phyloP scores from a whole-genome alignment of 1,140 invertebrate species.

The Vanessa atalanta region DNA sequence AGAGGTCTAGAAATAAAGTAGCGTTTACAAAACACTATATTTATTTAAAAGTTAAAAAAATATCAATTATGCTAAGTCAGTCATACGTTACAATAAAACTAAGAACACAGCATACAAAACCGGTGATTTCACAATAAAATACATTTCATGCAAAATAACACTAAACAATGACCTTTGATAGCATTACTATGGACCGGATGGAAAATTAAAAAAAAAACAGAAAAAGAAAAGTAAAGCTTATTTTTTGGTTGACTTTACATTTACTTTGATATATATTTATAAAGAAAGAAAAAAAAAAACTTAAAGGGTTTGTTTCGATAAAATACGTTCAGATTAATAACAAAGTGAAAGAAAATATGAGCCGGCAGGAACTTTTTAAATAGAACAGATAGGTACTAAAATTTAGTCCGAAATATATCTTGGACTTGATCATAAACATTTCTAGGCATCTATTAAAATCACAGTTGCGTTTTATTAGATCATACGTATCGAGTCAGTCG shows the following conservation, averaged over 20 bases:
- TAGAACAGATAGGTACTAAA: neutral
- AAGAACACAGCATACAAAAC: slow-evolving; percentile 55
- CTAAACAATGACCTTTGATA: slow-evolving; percentile 8
- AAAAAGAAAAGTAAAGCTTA: slow-evolving; percentile 26
- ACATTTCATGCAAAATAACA: slow-evolving; percentile 24
- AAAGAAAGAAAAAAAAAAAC: neutral
- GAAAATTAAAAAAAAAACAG: neutral
- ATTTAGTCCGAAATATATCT: slow-evolving; percentile 9
- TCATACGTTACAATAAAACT: slow-evolving; percentile 69
- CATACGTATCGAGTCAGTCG: slow-evolving; percentile 53
- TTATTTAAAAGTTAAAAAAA: slow-evolving; percentile 60
- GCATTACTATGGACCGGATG: too few species aligned
- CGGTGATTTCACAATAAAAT: slow-evolving; percentile 33
- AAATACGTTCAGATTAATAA: neutral
- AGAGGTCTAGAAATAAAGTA: slow-evolving; percentile 34
- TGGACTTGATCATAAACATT: slow-evolving; percentile 9
- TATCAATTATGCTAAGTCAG: slow-evolving; percentile 70
- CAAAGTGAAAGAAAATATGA: slow-evolving; percentile 14
- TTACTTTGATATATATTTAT: neutral
- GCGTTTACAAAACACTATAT: slow-evolving; percentile 25
- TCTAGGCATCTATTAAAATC: slow-evolving; percentile 50
- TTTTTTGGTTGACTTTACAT: slow-evolving; percentile 27
- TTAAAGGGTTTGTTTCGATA: neutral
- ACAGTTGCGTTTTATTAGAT: slow-evolving; percentile 57
- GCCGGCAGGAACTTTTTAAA: slow-evolving; percentile 23